A percentile compares a stretch with the other conserved stretches of the same genome.
Conservation (phyloP, 2,113 vertebrate genomes). For the Myrmecophaga tridactyla region DNA sequence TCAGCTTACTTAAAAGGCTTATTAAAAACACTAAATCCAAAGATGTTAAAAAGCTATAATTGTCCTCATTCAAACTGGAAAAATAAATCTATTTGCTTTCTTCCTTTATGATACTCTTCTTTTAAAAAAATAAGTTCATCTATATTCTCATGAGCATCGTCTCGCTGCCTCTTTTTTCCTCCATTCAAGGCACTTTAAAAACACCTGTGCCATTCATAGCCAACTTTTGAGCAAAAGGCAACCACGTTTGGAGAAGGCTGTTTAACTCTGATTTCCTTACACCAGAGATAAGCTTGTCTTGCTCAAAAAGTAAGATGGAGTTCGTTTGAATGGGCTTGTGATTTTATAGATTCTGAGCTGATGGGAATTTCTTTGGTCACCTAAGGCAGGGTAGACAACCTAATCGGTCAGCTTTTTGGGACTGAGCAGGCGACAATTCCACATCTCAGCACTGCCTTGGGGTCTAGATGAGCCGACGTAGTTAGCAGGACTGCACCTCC, state of each 20-base stretch:
- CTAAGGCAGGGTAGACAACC: slow-evolving; percentile 74
- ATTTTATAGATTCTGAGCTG: slow-evolving; percentile 70
- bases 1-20: slow-evolving; percentile 77
- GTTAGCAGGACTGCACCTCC: slow-evolving; percentile 67
- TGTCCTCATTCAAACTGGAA: slow-evolving; percentile 77
- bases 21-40: slow-evolving; percentile 76
- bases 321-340: slow-evolving; percentile 62
- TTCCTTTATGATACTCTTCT: slow-evolving; percentile 75
- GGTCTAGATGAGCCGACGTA: slow-evolving; percentile 64
- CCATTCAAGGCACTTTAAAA: slow-evolving; percentile 80
- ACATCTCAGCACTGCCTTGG: slow-evolving; percentile 71
- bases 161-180: slow-evolving; percentile 18
- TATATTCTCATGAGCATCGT: slow-evolving; percentile 52
- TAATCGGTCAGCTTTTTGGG: slow-evolving; percentile 69
- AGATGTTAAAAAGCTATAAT: slow-evolving; percentile 77
- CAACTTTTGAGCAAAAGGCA: slow-evolving; percentile 82
- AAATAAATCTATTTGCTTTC: slow-evolving; percentile 78
- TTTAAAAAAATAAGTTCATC: slow-evolving; percentile 74
- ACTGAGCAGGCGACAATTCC: slow-evolving; percentile 63
- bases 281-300: slow-evolving; percentile 73
- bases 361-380: slow-evolving; percentile 72
- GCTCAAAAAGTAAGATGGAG: slow-evolving; percentile 63
- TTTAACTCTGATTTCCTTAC: slow-evolving; percentile 70
- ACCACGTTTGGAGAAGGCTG: slow-evolving; percentile 55
- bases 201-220: slow-evolving; percentile 85